Percentiles rank a stretch among this genome's conserved stretches.
These are phyloP conservation scores for Chloebia gouldiae DNA, from an alignment of 2,113 vertebrate species.

Conservation along the genomic window DNA sequence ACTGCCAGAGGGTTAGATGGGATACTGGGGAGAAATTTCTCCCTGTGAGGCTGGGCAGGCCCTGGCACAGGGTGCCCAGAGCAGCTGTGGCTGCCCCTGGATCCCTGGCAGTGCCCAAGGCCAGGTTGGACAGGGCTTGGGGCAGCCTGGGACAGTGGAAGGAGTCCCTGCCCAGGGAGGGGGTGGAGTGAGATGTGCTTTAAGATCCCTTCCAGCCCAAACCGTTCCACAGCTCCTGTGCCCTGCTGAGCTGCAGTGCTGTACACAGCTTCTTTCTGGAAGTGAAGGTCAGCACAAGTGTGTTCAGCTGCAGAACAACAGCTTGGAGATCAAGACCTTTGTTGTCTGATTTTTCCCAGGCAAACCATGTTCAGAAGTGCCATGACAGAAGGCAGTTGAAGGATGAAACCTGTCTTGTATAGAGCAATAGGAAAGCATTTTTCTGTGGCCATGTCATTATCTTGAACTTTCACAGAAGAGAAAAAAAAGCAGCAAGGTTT, in stretches of 20 bases:
- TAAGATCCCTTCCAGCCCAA: neutral
- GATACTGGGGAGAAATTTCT: neutral
- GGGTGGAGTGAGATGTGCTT: rapidly evolving
- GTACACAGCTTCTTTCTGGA: neutral
- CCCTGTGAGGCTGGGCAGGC: rapidly evolving
- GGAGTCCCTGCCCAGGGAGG: neutral
- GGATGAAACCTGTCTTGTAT: conserved; percentile 38
- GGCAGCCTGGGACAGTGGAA: rapidly evolving
- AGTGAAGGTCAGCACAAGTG: neutral
- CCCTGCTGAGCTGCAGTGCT: neutral
- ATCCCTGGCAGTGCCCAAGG: neutral
- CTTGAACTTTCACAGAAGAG: conserved; percentile 57
- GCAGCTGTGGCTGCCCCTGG: neutral
- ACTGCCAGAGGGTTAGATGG: neutral
- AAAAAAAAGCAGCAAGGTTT: conserved; percentile 21
- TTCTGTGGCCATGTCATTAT: conserved; percentile 59
- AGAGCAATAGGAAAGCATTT: conserved; percentile 46
- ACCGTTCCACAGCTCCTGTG: neutral
- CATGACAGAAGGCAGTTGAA: conserved; percentile 35
- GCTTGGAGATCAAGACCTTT: conserved; percentile 12
- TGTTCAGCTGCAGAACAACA: neutral
- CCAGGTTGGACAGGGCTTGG: rapidly evolving
- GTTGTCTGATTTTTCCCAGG: conserved; percentile 48
- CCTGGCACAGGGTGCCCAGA: neutral
- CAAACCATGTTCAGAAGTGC: neutral